Percentiles rank a stretch among this genome's conserved stretches.
These are phyloP conservation scores for Centroberyx gerrardi DNA, from an alignment of 2,797 vertebrate genomes.

Conservation along the genomic window DNA sequence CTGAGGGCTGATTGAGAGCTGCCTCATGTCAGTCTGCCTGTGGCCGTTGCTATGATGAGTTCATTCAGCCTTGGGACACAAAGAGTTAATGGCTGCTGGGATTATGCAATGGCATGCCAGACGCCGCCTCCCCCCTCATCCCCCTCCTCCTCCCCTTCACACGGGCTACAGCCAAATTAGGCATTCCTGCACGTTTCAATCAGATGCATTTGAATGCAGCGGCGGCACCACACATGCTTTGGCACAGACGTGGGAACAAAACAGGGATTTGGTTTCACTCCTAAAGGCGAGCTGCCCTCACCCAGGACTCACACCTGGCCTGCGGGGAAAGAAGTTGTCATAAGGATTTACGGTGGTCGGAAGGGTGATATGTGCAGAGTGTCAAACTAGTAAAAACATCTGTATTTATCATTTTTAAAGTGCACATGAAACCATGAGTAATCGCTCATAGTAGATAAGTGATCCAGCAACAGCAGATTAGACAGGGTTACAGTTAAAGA, in stretches of 20 bases:
- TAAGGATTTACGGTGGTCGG: conserved; percentile 59
- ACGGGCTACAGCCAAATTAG: conserved; percentile 67
- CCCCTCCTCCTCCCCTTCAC: conserved; percentile 41
- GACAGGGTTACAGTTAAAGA: conserved; percentile 15
- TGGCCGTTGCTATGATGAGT: conserved; percentile 78
- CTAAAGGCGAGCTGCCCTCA: conserved; percentile 27
- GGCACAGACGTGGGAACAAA: conserved; percentile 64
- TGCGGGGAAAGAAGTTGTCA: conserved; percentile 34
- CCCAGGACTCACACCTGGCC: conserved; percentile 73
- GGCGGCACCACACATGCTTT: conserved; percentile 54
- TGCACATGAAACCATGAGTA: conserved; percentile 46
- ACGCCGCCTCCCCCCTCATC: conserved; percentile 54
- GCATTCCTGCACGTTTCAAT: conserved; percentile 80
- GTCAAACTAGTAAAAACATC: conserved; percentile 56
- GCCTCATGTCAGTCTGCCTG: conserved; percentile 70
- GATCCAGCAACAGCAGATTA: conserved; percentile 30
- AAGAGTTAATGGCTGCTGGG: conserved; percentile 80
- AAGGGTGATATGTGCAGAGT: conserved; percentile 42
- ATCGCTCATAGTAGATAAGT: conserved; percentile 44
- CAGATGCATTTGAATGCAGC: conserved; percentile 70
- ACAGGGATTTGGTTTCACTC: conserved; percentile 61
- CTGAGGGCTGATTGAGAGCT: conserved; percentile 61
- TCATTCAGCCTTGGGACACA: conserved; percentile 75
- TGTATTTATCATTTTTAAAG: conserved; percentile 37
- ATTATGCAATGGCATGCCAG: conserved; percentile 83